Evolutionary conservation across 2,888 invertebrate species (phyloP).

Genomic region (Diabrotica balteata): DNA sequence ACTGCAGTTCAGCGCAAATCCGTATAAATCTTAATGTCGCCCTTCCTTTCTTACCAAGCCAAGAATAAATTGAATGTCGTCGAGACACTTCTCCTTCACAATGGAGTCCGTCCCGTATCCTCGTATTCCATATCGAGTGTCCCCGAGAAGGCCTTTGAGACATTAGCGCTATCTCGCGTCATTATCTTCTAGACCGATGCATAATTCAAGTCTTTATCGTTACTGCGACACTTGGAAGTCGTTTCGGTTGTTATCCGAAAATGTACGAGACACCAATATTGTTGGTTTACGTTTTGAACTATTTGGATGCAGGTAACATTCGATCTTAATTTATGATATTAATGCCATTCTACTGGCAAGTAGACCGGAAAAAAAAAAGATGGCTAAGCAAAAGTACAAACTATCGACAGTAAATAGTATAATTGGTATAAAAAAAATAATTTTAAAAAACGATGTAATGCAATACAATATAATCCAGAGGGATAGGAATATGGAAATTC

Average conservation of each 20-base stretch:
- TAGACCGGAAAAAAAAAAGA: no score
- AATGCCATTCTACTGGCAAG: no score
- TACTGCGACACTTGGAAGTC: slow-evolving; percentile 8
- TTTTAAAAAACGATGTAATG: no score
- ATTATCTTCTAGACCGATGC: slow-evolving; percentile 40
- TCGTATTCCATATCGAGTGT: slow-evolving; percentile 3
- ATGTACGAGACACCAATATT: background rate
- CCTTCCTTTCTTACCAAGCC: background rate
- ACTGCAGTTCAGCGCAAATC: background rate
- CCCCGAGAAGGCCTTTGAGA: slow-evolving; percentile 29
- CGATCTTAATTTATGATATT: no score
- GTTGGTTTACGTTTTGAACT: no score
- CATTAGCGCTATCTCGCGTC: slow-evolving; percentile 41
- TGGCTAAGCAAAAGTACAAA: no score
- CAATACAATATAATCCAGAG: no score
- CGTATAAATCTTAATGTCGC: background rate
- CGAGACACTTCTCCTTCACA: slow-evolving; percentile 8
- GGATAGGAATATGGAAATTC: no score
- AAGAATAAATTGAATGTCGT: slow-evolving; percentile 19
- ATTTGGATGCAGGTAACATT: no score
- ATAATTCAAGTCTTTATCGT: slow-evolving; percentile 42
- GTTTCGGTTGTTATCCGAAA: background rate
- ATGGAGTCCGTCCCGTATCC: slow-evolving; percentile 5
- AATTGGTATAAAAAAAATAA: no score
- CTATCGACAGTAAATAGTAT: no score